Evolutionary conservation across 1,140 invertebrate genomes (phyloP), one percentile per base, ranked within the genome.

Genomic region (Calycopis cecrops): DNA sequence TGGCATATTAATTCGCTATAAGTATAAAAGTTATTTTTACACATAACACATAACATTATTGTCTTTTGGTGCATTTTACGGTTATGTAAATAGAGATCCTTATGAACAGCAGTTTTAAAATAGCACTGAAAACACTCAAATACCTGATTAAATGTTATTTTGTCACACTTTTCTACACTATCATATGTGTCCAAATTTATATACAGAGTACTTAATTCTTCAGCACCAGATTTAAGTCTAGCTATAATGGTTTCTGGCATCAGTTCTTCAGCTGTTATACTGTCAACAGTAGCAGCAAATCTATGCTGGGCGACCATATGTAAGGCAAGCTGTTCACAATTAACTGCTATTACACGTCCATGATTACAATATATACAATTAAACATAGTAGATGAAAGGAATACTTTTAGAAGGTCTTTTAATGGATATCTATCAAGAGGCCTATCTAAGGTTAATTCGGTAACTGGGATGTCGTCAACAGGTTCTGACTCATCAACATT

Each of bases 91-190:
- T 94, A 95, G 9, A 95, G 88, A 80, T 96, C 94, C 83, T 95
- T 95, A 69, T 95, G 93, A 34, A 93, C 87, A 4, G 90, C 81
- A 42, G 93, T 93, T 57, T 91, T 89, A 76, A 92, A 94, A 68
- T 93, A 90, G 82, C 94, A 96, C 64, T 94, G 93, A 87, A 95
- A 95, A 87, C 94, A 96, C 79, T 95, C 94, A 73, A 94, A 95
- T 3, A 90, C 88, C 48, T 92, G 90, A 38, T 90, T 89, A 74
- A 91, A 91, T 6, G 60, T 82, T 61, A 69, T 69, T 57, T 70
- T 77, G 11, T 81, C 71, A 57, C 76, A 82, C 60, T 85, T 84
- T 49, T 89, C 87, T 53, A 81, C 70, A 67, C 89, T 92, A 67
- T 92, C 92, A 69, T 91, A 94, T 40, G 90, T 90, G 62, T 93